These are phyloP conservation scores for Parauchenoglanis punctatus DNA, from an alignment of 2,797 vertebrate genomes.

Conservation along the genomic window DNA sequence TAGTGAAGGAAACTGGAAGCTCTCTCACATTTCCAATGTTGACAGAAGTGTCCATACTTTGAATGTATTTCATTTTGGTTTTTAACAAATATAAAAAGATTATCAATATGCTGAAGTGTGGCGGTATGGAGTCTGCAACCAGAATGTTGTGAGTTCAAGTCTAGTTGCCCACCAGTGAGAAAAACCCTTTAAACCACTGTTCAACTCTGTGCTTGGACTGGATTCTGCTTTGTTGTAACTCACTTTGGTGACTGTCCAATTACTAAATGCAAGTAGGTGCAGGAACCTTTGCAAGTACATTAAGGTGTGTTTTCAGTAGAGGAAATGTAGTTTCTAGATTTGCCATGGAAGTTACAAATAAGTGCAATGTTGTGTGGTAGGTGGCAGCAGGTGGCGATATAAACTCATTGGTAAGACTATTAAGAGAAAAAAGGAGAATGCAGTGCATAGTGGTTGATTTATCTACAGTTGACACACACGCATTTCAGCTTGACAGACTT, in stretches of 20 bases:
- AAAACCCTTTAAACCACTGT: background rate
- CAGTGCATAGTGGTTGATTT: background rate
- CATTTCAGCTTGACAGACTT: background rate
- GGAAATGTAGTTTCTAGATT: no score
- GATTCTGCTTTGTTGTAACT: background rate
- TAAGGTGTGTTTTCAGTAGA: background rate
- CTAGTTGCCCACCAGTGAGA: background rate
- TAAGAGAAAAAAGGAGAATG: background rate
- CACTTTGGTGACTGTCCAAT: no score
- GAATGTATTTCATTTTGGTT: background rate
- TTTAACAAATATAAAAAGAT: background rate
- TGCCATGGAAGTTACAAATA: background rate
- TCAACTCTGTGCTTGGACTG: background rate
- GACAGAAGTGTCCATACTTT: constrained; percentile 67
- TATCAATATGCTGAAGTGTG: no score
- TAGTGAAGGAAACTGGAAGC: background rate
- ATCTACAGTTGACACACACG: background rate
- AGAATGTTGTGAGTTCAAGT: background rate
- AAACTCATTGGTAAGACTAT: constrained; percentile 11
- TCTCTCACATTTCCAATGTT: constrained; percentile 62
- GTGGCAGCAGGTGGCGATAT: constrained; percentile 33
- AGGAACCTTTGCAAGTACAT: constrained; percentile 53
- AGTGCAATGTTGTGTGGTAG: background rate
- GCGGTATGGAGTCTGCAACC: background rate
- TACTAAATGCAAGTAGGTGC: constrained; percentile 66